Evolutionary conservation across 2,888 invertebrate genomes (phyloP), one percentile per base, ranked within the genome.

Genomic region (Ernsta delagoae): DNA sequence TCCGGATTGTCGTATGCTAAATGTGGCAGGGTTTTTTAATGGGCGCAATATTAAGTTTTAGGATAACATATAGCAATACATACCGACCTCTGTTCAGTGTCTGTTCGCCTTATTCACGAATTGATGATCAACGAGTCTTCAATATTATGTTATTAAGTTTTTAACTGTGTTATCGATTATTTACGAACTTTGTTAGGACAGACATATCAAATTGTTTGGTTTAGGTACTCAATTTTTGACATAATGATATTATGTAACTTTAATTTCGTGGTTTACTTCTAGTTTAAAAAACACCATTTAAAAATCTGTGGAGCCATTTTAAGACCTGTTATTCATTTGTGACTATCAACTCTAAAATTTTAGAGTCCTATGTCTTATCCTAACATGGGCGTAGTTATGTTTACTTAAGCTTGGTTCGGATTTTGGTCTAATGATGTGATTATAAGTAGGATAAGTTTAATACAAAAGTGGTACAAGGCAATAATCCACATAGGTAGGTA

Each of bases 121-220:
- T 61, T 62, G 61, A 57, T 62, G 12, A 62, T 57, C 68, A 62
- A 62, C 43, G 68, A 56, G 56, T 62, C 68, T 39, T 62, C 56
- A 57, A 36, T 66, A 43, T 41, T 41, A 54, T 67, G 12, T 61
- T 48, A 57, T 45, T 45, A 54, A 50, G 48, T 57, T 36, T 62
- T 45, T 57, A 62, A 61, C 6, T 12, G 39, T 7, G 56, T 61
- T 61, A 39, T 62, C 43, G 34, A 54, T 36, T 9, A 0, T 50
- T 50, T 50, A 16, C 12, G 53, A 59, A 34, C 59, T 41, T 59
- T 61, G 60, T 56, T 61, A 67, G 59, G 43, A 56, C 45, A 54
- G 31, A 31, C 31, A 31, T 31, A 31, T 31, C 31, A 2, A 31
- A 31, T 31, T 31, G 31, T 31, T 31, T 3, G 31, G 60, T 41